Base-by-base conservation (phyloP, 2,888 invertebrate genomes). In the Lobophora halterata region DNA sequence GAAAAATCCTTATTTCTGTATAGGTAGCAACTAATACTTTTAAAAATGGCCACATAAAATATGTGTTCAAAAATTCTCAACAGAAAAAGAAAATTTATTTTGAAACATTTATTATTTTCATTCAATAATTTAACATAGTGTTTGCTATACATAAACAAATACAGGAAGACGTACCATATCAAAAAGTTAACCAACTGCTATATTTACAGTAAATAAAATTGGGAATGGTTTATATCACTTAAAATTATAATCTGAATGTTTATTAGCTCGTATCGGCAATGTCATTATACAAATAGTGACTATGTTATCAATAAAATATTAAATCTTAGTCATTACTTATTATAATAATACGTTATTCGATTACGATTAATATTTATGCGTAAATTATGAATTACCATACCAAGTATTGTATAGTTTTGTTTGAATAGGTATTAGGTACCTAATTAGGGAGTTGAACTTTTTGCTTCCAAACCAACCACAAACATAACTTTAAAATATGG, bases 41-140 rank as follows among this genome's bases (percentile, higher is more conserved):
- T n/a, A n/a, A n/a, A n/a, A n/a, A n/a, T n/a, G n/a, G n/a, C n/a
- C n/a, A n/a, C n/a, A n/a, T n/a, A n/a, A n/a, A n/a, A n/a, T n/a
- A n/a, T n/a, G n/a, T n/a, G n/a, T 10, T 11, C 6, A 16, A 17
- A 24, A 23, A 5, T 5, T 21, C 11, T 13, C 16, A 8, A 34
- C 24, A 34, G 4, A n/a, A 11, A 16, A 12, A 8, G n/a, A 14
- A 26, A 26, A 28, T 46, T 54, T 62, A 74, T 82, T 75, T 79
- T 62, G 77, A 82, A 83, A 80, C 79, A 79, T 83, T 83, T 85
- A 85, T 80, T 85, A 70, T 75, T 79, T 49, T 77, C 65, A 76
- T 72, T 83, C 74, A 87, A 86, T 86, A 87, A 86, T 85, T 86
- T 86, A 87, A 82, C 80, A 83, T 81, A 83, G 56, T 53, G 55